A percentile compares a stretch with the other conserved stretches of the same genome.
Conservation (phyloP, 2,113 vertebrate species). For the Gila orcuttii region DNA sequence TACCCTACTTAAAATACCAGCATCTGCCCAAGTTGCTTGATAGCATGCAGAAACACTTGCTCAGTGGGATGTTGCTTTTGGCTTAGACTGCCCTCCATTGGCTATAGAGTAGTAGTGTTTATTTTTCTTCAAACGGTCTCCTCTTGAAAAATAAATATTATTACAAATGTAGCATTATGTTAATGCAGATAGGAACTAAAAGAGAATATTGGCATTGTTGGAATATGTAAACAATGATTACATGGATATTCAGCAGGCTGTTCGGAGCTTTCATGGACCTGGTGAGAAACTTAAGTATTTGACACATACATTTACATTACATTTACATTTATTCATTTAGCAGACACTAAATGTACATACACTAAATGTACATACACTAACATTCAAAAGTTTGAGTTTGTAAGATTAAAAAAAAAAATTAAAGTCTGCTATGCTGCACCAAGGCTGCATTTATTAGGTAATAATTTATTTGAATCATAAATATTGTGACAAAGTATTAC, state of each 20-base stretch:
- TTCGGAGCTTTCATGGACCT: background rate
- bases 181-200: background rate
- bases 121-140: background rate
- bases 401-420: too few species aligned
- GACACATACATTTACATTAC: background rate
- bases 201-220: background rate
- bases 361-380: too few species aligned
- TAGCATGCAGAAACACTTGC: background rate
- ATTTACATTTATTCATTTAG: too few species aligned
- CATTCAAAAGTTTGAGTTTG: background rate
- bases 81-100: conserved; percentile 24
- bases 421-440: background rate
- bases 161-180: background rate
- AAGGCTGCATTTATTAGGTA: background rate
- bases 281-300: background rate
- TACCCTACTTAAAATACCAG: background rate
- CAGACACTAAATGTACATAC: too few species aligned
- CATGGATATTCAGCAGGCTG: background rate
- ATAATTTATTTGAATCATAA: too few species aligned
- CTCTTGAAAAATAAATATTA: background rate
- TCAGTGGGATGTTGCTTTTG: background rate
- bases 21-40: background rate
- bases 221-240: background rate
- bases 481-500: background rate
- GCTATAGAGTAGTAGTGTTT: background rate